Evolutionary conservation across 1,140 invertebrate species (phyloP), one percentile per base, ranked within the genome.

Genomic region (Pseudomyrmex sp.): DNA sequence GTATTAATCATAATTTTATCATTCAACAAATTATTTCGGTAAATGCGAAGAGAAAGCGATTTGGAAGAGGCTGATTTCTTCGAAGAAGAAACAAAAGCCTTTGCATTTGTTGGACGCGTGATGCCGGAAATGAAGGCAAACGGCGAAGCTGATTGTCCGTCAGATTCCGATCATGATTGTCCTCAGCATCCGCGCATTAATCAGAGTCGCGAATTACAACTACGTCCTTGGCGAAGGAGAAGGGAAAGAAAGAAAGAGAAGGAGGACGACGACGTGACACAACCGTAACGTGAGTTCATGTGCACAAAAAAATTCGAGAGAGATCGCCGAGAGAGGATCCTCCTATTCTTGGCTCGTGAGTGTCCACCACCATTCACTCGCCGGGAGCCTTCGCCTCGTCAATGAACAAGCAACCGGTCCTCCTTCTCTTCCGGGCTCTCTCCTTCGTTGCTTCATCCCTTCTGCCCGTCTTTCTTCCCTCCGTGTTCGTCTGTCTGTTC

Each of bases 341-440:
- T 50, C 68, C 69, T 35, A 48, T 85, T 52, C 70, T 23, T 35
- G 59, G 62, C 48, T 13, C 20, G 20, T 70, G 50, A 70, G 23
- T 50, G 63, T 74, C 74, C 63, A 74, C 61, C 20, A 59, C 75
- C 84, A 88, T 89, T 89, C 76, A 86, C 72, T 56, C 61, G 56
- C 5, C 63, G 61, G 23, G 56, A 58, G 65, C 56, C 65, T 76
- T 77, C 65, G 62, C 69, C 66, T 82, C 85, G 63, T 84, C 86
- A 83, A 86, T 83, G 82, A 74, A 65, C 69, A 83, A 83, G 70
- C 73, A 87, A 89, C 86, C 87, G 85, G 88, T 89, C 88, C 69
- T 85, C 70, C 63, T 66, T 79, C 62, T 87, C 85, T 85, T 85
- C 79, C 69, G 77, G 69, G 26, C 59, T 62, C 54, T 63, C 44